A percentile compares a stretch with the other conserved stretches of the same genome.
Evolutionary conservation across 2,888 invertebrate genomes (phyloP).

Genomic region (Patella caerulea): DNA sequence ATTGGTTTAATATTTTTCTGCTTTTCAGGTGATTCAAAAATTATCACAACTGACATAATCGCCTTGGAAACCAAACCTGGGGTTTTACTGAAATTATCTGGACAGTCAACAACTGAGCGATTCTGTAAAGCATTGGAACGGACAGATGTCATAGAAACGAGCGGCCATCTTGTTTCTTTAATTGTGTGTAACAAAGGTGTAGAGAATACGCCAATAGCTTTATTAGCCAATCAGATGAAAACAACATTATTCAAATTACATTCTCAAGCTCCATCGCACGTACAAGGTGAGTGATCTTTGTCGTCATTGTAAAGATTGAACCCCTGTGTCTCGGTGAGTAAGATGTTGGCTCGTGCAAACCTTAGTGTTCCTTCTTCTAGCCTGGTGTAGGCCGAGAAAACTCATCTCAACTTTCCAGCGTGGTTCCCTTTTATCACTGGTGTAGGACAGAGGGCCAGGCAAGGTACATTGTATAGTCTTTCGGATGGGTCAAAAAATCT

Average conservation of each 20-base stretch:
- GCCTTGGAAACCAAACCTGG: constrained; percentile 65
- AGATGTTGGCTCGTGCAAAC: too few species aligned
- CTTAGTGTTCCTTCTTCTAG: too few species aligned
- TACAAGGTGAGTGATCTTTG: too few species aligned
- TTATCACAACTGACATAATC: constrained; percentile 58
- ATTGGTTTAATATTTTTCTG: background rate
- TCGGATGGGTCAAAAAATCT: too few species aligned
- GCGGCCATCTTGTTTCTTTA: constrained; percentile 67
- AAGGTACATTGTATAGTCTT: too few species aligned
- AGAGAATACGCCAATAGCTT: constrained; percentile 59
- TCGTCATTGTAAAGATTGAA: too few species aligned
- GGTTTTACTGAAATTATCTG: constrained; percentile 57
- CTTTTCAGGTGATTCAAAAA: constrained; percentile 50
- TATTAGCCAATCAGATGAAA: constrained; percentile 64
- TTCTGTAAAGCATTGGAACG: constrained; percentile 48
- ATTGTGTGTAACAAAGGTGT: constrained; percentile 62
- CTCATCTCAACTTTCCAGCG: too few species aligned
- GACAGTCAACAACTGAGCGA: constrained; percentile 53
- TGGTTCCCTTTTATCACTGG: too few species aligned
- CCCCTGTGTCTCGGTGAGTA: too few species aligned
- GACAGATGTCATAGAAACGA: constrained; percentile 45
- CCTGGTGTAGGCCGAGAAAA: too few species aligned
- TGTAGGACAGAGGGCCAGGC: too few species aligned
- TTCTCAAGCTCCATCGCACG: constrained; percentile 35
- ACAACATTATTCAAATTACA: constrained; percentile 58